Conservation (phyloP, 2,113 vertebrate genomes). For the Myxocyprinus asiaticus region DNA sequence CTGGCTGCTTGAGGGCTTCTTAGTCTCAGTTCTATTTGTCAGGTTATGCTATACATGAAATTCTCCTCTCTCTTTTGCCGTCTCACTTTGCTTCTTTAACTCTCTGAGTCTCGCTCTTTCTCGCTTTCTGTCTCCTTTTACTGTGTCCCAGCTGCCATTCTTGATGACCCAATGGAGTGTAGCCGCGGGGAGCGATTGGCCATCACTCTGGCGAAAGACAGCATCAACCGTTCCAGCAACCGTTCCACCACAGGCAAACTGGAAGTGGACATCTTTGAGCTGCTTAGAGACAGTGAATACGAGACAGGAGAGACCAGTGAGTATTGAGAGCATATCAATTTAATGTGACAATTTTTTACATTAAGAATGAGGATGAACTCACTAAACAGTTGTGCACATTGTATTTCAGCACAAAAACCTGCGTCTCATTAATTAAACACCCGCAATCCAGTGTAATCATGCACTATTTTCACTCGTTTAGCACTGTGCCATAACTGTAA, state of each 20-base stretch:
- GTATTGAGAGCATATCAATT: slow-evolving; percentile 55
- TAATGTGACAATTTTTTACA: no score
- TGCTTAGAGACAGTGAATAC: slow-evolving; percentile 96
- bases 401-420: no score
- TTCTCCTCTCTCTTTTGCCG: slow-evolving; percentile 2
- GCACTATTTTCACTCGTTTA: no score
- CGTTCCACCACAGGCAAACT: slow-evolving; percentile 89
- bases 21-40: slow-evolving; percentile 1
- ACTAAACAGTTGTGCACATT: no score
- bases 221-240: slow-evolving; percentile 91
- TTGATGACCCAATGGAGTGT: slow-evolving; percentile 99
- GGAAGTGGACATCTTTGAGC: slow-evolving; percentile 96
- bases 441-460: no score
- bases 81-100: slow-evolving; percentile 14
- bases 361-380: no score
- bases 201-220: slow-evolving; percentile 96
- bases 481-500: no score
- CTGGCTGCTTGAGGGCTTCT: not conserved
- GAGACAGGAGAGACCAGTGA: slow-evolving; percentile 98
- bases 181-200: slow-evolving; percentile 95
- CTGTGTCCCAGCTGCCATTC: slow-evolving; percentile 80
- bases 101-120: slow-evolving; percentile 4
- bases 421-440: no score
- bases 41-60: not conserved
- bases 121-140: slow-evolving; percentile 16